Evolutionary conservation across 2,113 vertebrate genomes (phyloP).

Genomic region (Lasiurus cinereus): DNA sequence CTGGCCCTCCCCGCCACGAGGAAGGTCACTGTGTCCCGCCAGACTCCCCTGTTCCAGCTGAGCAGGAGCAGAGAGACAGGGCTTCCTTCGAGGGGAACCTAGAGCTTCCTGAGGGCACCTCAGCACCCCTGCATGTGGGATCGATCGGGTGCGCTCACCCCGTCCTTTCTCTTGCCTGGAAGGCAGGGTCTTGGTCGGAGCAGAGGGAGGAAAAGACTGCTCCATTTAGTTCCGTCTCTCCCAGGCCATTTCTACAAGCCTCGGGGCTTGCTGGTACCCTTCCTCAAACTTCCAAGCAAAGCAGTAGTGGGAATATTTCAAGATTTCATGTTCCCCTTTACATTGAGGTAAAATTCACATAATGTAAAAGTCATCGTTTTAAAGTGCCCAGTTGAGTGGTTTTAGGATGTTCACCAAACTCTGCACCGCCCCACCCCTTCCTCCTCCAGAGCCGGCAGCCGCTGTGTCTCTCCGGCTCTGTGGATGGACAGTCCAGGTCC

Average conservation of each 20-base stretch:
- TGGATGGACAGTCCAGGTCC: background rate
- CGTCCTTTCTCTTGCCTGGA: background rate
- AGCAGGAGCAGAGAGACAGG: too few relatives aligned
- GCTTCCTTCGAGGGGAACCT: background rate
- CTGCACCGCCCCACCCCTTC: too few relatives aligned
- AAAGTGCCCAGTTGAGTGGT: accelerated
- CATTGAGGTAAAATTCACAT: background rate
- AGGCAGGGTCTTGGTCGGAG: background rate
- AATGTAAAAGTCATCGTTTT: background rate
- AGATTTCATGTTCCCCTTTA: background rate
- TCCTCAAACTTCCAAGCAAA: background rate
- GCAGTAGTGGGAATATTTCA: background rate
- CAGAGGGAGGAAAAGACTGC: background rate
- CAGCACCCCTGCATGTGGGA: background rate
- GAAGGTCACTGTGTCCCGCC: background rate
- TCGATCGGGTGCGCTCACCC: background rate
- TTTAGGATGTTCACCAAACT: background rate
- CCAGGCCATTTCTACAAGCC: background rate
- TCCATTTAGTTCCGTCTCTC: background rate
- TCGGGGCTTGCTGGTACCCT: background rate
- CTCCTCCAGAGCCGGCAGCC: too few relatives aligned
- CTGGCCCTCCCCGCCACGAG: too few relatives aligned
- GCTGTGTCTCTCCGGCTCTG: background rate
- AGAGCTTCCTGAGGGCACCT: too few relatives aligned
- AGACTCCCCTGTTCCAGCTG: background rate